Evolutionary conservation across 2,888 invertebrate genomes (phyloP), one percentile per base, ranked within the genome.

Genomic region (Andrena bucephala): DNA sequence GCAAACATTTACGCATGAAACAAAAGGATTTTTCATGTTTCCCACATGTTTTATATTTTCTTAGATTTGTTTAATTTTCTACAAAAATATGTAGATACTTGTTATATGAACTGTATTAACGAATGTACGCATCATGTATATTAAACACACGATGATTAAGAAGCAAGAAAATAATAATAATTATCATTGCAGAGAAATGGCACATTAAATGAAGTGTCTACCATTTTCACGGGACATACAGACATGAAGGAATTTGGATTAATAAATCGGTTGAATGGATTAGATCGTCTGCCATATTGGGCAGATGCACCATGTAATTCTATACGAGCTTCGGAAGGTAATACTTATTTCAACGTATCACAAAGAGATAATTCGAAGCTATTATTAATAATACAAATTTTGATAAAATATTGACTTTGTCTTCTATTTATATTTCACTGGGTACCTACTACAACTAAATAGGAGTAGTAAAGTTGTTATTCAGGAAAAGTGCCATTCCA

Each of bases 161-260:
- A 42, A 42, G 42, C 16, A 42, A 20, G 31, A 1, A n/a, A 66
- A 16, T 52, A 57, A 36, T 31, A 31, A 59, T 59, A 71, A 29
- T 36, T 74, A 59, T 3, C 13, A 78, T 86, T 88, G 6, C 94
- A 97, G 96, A 95, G 98, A 92, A 98, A 98, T 91, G 97, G 97
- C 0, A 97, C 97, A 0, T 92, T 98, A 29, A 96, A 96, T 16
- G 98, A 98, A 92, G 96, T 97, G 2, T 97, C 97, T 0, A 97
- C 97, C 0, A 97, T 98, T 60, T 96, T 96, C 91, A 97, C 97
- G 0, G 98, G 98, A 0, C 95, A 96, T 73, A 95, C 94, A 13
- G 95, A 95, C 16, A 96, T 98, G 97, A 95, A 96, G n/a, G 95
- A 96, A 48, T 98, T 98, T 87, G 98, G 98, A 0, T 95, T 97